Evolutionary conservation across 2,113 vertebrate genomes (phyloP).

Genomic region (Lathamus discolor): DNA sequence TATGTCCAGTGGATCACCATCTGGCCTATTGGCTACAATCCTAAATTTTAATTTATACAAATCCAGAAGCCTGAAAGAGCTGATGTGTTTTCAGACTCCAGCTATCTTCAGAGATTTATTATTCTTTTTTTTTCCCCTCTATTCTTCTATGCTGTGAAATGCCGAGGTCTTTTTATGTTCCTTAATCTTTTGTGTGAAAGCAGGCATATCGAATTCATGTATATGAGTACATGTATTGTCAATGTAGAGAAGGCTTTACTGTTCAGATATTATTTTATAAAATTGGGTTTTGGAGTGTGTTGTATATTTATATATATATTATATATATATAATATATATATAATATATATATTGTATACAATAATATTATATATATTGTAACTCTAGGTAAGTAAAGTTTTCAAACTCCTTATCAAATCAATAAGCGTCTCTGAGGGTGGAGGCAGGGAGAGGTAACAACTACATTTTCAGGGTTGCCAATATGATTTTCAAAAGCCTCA

Average conservation of each 20-base stretch:
- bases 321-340: too few relatives aligned
- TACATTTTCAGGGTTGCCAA: neutral
- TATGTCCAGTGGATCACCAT: neutral
- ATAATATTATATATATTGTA: too few relatives aligned
- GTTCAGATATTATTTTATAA: neutral
- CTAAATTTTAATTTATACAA: neutral
- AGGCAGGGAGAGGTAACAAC: neutral
- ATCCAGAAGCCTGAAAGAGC: neutral
- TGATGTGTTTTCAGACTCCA: neutral
- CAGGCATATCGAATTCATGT: neutral
- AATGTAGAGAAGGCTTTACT: neutral
- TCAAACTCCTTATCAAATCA: neutral
- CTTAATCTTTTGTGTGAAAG: neutral
- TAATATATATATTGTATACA: too few relatives aligned
- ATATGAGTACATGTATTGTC: neutral
- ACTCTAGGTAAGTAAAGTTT: neutral
- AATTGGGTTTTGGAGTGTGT: neutral
- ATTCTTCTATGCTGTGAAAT: neutral
- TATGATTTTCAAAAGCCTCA: neutral
- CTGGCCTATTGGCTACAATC: neutral
- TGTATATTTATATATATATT: too few relatives aligned
- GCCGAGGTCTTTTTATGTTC: neutral
- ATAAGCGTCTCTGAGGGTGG: neutral
- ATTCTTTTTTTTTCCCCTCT: neutral
- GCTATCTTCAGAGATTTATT: neutral